These are phyloP conservation scores for Bombus confusus DNA, from an alignment of 1,140 invertebrate species.

Conservation along the genomic window DNA sequence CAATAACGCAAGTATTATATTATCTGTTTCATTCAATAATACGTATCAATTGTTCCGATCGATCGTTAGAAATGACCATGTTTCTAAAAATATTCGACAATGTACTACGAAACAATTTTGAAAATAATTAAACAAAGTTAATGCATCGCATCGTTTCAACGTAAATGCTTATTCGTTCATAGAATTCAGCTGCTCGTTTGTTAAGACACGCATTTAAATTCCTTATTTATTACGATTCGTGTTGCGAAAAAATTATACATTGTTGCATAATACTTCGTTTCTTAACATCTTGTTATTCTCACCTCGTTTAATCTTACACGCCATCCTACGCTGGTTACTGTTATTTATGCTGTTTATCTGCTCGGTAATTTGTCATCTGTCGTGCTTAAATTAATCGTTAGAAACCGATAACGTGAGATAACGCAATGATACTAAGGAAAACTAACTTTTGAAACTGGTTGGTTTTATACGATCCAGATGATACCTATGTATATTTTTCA, in stretches of 20 bases:
- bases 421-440: not conserved
- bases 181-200: not conserved
- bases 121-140: not conserved
- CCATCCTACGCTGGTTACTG: not conserved
- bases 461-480: not conserved
- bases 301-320: not conserved
- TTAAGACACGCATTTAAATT: not conserved
- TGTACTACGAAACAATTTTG: not conserved
- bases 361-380: not conserved
- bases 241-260: not conserved
- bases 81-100: not conserved
- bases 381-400: not conserved
- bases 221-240: not conserved
- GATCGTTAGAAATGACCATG: not conserved
- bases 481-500: not conserved
- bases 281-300: not conserved
- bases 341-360: not conserved
- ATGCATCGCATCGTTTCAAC: not conserved
- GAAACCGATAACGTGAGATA: conserved; percentile 20
- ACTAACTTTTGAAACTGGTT: not conserved
- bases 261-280: not conserved
- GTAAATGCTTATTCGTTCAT: not conserved
- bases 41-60: not conserved
- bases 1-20: not conserved
- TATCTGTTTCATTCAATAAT: not conserved